These are phyloP conservation scores for Gymnoscopelus braueri DNA, from an alignment of 2,797 vertebrate genomes.

Conservation along the genomic window DNA sequence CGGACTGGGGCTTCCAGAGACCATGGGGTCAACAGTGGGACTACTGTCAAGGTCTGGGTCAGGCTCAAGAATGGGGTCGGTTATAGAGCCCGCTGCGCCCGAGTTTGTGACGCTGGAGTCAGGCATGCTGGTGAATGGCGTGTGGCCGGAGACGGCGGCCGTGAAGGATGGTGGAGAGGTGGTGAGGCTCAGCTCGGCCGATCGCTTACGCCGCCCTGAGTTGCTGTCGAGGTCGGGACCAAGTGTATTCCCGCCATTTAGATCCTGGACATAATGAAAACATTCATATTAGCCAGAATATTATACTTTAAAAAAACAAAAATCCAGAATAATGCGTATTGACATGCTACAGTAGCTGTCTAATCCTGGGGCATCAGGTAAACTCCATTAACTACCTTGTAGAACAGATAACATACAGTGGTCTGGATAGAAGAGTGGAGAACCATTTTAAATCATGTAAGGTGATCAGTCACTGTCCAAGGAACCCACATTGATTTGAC, in stretches of 20 bases:
- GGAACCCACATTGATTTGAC: not conserved
- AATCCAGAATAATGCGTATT: no score
- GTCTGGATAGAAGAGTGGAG: no score
- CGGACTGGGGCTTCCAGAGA: slow-evolving; percentile 27
- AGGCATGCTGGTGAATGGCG: slow-evolving; percentile 53
- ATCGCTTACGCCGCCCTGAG: slow-evolving; percentile 80
- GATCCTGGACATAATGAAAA: slow-evolving; percentile 71
- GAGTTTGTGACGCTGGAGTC: slow-evolving; percentile 46
- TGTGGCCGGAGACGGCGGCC: slow-evolving; percentile 68
- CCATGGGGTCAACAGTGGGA: slow-evolving; percentile 6
- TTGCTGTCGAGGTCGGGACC: slow-evolving; percentile 57
- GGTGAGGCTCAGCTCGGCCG: slow-evolving; percentile 79
- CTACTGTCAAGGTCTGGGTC: not conserved
- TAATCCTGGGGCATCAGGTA: no score
- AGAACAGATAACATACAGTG: no score
- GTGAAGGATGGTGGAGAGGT: slow-evolving; percentile 77
- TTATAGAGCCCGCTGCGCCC: slow-evolving; percentile 26
- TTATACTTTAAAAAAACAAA: not conserved
- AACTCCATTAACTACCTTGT: no score
- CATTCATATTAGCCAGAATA: not conserved
- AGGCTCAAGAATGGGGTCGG: slow-evolving; percentile 15
- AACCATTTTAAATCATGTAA: no score
- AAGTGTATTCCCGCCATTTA: slow-evolving; percentile 57
- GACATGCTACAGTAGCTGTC: no score
- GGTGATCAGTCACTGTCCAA: not conserved